These are phyloP conservation scores for Urophycis tenuis DNA, from an alignment of 2,797 vertebrate genomes.

Conservation along the genomic window DNA sequence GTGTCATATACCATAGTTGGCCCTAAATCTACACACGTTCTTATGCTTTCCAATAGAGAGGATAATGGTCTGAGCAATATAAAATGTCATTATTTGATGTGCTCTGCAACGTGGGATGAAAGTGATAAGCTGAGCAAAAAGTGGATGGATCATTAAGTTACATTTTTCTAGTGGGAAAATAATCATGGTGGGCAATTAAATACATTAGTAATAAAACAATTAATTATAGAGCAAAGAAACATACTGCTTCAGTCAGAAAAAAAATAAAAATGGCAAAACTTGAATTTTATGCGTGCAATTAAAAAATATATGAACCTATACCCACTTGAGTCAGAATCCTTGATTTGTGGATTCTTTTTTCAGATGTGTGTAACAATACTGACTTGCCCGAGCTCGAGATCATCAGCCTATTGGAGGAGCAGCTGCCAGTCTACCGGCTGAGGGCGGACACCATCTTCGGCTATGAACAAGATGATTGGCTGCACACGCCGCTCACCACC, in stretches of 20 bases:
- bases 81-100: neutral
- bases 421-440: constrained; percentile 93
- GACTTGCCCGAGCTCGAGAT: constrained; percentile 98
- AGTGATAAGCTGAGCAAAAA: neutral
- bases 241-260: neutral
- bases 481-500: constrained; percentile 90
- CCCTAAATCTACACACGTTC: neutral
- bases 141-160: too few species aligned
- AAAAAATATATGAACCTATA: neutral
- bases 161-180: too few species aligned
- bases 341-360: constrained; percentile 13
- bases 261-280: neutral
- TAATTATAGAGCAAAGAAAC: neutral
- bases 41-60: neutral
- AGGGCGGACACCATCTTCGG: constrained; percentile 97
- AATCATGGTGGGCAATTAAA: too few species aligned
- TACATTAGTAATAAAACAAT: neutral
- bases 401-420: constrained; percentile 96
- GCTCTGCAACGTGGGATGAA: neutral
- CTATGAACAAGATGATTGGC: constrained; percentile 98
- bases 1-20: neutral
- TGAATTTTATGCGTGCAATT: neutral
- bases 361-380: constrained; percentile 98
- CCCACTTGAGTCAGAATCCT: neutral
- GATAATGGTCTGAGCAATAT: neutral